Evolutionary conservation across 2,888 invertebrate species (phyloP).

Genomic region (Folsomia manolachei): DNA sequence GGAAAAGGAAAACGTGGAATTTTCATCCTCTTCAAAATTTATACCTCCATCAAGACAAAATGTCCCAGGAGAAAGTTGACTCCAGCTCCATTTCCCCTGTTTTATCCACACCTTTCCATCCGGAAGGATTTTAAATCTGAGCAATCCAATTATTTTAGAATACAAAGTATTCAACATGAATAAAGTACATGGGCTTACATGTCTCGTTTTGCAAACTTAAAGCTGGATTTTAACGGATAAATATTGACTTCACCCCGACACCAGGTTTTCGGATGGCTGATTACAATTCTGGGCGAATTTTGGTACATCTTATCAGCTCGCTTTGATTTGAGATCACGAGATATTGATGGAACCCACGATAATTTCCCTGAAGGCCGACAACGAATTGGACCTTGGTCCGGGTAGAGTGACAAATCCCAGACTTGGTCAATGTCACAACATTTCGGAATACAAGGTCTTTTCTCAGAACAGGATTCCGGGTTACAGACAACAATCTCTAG

Average conservation of each 20-base stretch:
- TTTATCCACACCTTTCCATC: constrained; percentile 38
- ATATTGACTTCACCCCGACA: constrained; percentile 26
- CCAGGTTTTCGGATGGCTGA: constrained; percentile 40
- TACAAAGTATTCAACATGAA: not conserved
- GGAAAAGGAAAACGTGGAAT: constrained; percentile 12
- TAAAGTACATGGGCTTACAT: not conserved
- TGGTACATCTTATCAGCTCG: constrained; percentile 12
- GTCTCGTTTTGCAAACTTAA: not conserved
- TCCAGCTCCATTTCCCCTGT: constrained; percentile 29
- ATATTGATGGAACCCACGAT: constrained; percentile 27
- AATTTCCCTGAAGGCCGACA: constrained; percentile 31
- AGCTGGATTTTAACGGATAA: constrained; percentile 15
- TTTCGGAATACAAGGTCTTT: constrained; percentile 43
- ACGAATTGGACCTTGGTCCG: constrained; percentile 27
- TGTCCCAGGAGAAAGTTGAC: constrained; percentile 18
- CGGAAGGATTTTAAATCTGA: constrained; percentile 33
- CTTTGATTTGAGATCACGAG: constrained; percentile 12
- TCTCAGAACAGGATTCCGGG: constrained; percentile 38
- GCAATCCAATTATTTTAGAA: not conserved
- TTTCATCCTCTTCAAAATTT: constrained; percentile 8
- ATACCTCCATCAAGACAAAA: constrained; percentile 36
- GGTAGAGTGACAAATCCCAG: constrained; percentile 39
- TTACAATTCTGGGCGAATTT: constrained; percentile 35
- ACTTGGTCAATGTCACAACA: constrained; percentile 47
- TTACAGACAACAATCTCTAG: constrained; percentile 34